A percentile compares a stretch with the other conserved stretches of the same genome.
phyloP scores from a whole-genome alignment of 2,888 invertebrate species.

The Lymantria dispar region DNA sequence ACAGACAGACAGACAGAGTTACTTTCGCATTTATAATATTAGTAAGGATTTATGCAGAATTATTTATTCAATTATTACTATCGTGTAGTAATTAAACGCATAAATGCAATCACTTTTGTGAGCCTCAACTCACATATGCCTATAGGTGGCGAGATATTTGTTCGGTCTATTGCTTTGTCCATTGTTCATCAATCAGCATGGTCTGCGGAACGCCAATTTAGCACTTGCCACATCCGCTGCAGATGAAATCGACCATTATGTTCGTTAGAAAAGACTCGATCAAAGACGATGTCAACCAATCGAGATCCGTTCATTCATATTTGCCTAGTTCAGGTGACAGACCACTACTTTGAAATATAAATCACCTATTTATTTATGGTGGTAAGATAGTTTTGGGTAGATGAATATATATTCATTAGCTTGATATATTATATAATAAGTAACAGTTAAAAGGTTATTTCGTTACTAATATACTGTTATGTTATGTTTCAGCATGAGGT shows the following conservation, averaged over 20 bases:
- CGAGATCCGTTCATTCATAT: conserved; percentile 19
- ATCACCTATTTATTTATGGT: conserved; percentile 8
- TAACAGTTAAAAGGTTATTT: not conserved
- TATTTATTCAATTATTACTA: too few relatives aligned
- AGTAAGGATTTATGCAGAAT: too few relatives aligned
- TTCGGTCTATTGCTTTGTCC: conserved; percentile 30
- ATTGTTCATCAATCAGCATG: conserved; percentile 59
- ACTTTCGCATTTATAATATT: too few relatives aligned
- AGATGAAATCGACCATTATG: conserved; percentile 36
- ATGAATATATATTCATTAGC: not conserved
- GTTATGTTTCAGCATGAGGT: conserved; percentile 74
- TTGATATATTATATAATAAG: not conserved
- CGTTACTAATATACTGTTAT: conserved; percentile 5
- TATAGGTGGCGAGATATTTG: conserved; percentile 21
- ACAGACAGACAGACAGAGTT: too few relatives aligned
- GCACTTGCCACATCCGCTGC: conserved; percentile 56
- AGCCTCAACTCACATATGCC: conserved; percentile 10
- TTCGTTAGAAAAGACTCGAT: conserved; percentile 30
- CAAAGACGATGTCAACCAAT: conserved; percentile 14
- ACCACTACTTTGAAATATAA: conserved; percentile 21
- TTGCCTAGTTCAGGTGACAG: conserved; percentile 28
- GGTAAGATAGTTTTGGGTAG: conserved; percentile 8
- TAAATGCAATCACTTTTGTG: conserved; percentile 1
- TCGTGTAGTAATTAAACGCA: too few relatives aligned
- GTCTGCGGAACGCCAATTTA: conserved; percentile 52